Conservation (phyloP, 2,797 vertebrate species). For the Poecilia wingei region DNA sequence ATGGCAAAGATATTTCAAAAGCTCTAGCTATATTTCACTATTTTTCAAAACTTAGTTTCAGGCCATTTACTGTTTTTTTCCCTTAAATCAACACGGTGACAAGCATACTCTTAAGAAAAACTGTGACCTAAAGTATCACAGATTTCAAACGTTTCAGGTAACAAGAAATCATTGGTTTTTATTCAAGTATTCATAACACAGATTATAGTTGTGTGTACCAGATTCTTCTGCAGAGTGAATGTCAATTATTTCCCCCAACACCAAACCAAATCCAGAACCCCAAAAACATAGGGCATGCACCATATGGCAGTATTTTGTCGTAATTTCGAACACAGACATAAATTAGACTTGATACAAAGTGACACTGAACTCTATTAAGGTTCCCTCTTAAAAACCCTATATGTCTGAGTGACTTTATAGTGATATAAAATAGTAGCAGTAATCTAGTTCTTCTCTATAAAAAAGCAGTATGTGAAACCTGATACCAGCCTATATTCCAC, state of each 20-base stretch:
- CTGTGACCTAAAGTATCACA: neutral
- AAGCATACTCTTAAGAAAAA: neutral
- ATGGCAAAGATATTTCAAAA: neutral
- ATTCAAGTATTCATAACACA: neutral
- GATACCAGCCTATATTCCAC: conserved; percentile 52
- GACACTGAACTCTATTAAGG: conserved; percentile 72
- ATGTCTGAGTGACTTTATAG: conserved; percentile 69
- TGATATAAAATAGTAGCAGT: conserved; percentile 67
- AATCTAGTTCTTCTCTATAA: conserved; percentile 70
- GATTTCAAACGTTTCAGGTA: neutral
- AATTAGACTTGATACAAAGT: conserved; percentile 68
- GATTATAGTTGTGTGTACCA: neutral
- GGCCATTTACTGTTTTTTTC: neutral
- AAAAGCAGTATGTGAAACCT: conserved; percentile 61
- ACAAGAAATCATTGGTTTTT: neutral
- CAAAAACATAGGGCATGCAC: conserved; percentile 24
- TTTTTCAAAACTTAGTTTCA: neutral
- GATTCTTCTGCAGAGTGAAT: conserved; percentile 11
- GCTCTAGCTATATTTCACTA: neutral
- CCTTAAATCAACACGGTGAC: neutral
- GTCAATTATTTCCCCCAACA: conserved; percentile 26
- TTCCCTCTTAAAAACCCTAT: conserved; percentile 69
- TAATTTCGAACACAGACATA: conserved; percentile 42
- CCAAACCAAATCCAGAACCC: conserved; percentile 24
- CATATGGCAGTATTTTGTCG: conserved; percentile 52